Evolutionary conservation across 2,113 vertebrate species (phyloP), one percentile per base, ranked within the genome.

Genomic region (Cryptomyrus ogoouensis): DNA sequence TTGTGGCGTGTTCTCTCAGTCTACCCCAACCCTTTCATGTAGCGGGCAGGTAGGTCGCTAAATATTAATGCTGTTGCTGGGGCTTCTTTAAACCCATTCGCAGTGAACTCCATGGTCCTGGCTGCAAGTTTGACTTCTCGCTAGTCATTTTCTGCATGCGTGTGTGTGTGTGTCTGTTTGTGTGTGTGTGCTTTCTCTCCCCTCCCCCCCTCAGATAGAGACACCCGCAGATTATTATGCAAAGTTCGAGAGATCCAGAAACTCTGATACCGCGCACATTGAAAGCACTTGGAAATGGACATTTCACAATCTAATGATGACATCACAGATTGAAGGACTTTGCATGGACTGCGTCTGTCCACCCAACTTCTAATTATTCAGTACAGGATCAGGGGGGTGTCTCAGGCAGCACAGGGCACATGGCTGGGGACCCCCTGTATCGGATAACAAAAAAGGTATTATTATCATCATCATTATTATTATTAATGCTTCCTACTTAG

Each of bases 51-150:
- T 92, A 91, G 90, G 88, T 56, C 90, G 89, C 93, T 96, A 94
- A 95, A 95, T 96, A 96, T 96, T 96, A 91, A 96, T 96, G 88
- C 87, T 89, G 74, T 91, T 93, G 91, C 85, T 91, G 90, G 91
- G 89, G 91, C 83, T 91, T 90, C 58, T 90, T 93, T 91, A 93
- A 95, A 93, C 92, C 92, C 92, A 94, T 21, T 13, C 46, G 96
- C 96, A 95, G 97, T 39, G 86, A 90, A 90, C 88, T 42, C 52
- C 42, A 52, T 77, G 77, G 77, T 46, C 39, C 52, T 39, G 52
- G 35, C 15, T 42, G 24, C 53, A 17, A 39, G 35, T 44, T 77
- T 47, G 24, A 44, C 89, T 84, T 24, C 42, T 83, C 77, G 19
- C 89, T 46, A 84, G 89, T 39, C 50, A 39, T 52, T 39, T 31